Conservation (phyloP, 2,888 invertebrate species). For the Nasonia oneida region DNA sequence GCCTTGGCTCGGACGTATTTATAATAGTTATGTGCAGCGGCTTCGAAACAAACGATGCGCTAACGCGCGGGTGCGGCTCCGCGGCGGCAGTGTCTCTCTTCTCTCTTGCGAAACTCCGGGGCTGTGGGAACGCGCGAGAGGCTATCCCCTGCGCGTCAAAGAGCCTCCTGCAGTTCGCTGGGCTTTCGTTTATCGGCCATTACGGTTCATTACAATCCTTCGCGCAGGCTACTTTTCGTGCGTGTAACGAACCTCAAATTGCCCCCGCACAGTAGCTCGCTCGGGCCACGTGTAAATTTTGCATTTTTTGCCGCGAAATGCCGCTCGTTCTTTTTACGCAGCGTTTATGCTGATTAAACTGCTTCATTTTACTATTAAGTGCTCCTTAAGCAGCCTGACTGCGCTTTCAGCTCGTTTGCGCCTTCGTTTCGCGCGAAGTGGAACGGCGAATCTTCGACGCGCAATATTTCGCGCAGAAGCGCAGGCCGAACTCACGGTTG, state of each 20-base stretch:
- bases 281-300: constrained; percentile 31
- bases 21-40: constrained; percentile 51
- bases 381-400: neutral
- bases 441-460: neutral
- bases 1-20: neutral
- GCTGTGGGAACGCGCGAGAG: constrained; percentile 55
- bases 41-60: constrained; percentile 62
- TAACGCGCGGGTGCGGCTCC: constrained; percentile 40
- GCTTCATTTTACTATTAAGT: constrained; percentile 32
- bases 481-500: neutral
- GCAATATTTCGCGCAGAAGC: neutral
- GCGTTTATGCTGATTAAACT: constrained; percentile 37
- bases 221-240: constrained; percentile 34
- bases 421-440: neutral
- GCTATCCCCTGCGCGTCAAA: no score
- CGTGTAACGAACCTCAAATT: constrained; percentile 48
- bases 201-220: constrained; percentile 57
- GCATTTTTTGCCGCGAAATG: constrained; percentile 18
- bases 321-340: neutral
- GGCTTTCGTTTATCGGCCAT: constrained; percentile 54
- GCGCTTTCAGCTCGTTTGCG: constrained; percentile 1
- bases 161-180: constrained; percentile 33
- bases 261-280: neutral
- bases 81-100: neutral
- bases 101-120: neutral